These are phyloP conservation scores for Drosophila takahashii DNA, from an alignment of 1,140 invertebrate genomes.

Conservation along the genomic window DNA sequence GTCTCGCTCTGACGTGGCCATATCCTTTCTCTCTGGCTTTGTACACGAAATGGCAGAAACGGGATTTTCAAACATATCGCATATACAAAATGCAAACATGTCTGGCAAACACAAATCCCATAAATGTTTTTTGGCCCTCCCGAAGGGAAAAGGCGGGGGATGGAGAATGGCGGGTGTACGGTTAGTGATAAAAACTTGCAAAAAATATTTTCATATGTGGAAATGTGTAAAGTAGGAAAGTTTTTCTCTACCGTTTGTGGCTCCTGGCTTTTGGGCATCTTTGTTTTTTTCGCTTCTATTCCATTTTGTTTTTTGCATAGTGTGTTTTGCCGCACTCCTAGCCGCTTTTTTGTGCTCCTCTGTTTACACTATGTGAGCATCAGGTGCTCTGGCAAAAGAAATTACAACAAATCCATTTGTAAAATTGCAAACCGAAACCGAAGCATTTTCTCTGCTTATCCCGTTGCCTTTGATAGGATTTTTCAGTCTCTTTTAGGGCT, in stretches of 20 bases:
- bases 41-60: conserved; percentile 64
- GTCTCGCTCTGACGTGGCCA: neutral
- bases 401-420: conserved; percentile 83
- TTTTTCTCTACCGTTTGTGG: conserved; percentile 50
- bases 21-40: conserved; percentile 41
- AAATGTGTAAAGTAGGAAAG: conserved; percentile 82
- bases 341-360: conserved; percentile 35
- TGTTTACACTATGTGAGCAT: conserved; percentile 71
- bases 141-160: neutral
- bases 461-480: conserved; percentile 68
- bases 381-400: conserved; percentile 81
- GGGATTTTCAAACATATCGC: conserved; percentile 82
- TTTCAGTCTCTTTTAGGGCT: conserved; percentile 31
- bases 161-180: conserved; percentile 4
- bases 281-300: conserved; percentile 64
- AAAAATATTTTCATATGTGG: conserved; percentile 82
- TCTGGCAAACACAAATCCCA: conserved; percentile 83
- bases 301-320: conserved; percentile 61
- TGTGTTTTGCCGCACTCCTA: conserved; percentile 17
- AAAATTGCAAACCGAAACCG: conserved; percentile 79
- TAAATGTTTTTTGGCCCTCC: conserved; percentile 68
- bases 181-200: conserved; percentile 74
- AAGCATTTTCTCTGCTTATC: conserved; percentile 59
- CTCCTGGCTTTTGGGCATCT: conserved; percentile 3
- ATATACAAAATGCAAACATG: conserved; percentile 83